Conservation (phyloP, 2,797 vertebrate species). For the Paratrypauchen microcephalus region DNA sequence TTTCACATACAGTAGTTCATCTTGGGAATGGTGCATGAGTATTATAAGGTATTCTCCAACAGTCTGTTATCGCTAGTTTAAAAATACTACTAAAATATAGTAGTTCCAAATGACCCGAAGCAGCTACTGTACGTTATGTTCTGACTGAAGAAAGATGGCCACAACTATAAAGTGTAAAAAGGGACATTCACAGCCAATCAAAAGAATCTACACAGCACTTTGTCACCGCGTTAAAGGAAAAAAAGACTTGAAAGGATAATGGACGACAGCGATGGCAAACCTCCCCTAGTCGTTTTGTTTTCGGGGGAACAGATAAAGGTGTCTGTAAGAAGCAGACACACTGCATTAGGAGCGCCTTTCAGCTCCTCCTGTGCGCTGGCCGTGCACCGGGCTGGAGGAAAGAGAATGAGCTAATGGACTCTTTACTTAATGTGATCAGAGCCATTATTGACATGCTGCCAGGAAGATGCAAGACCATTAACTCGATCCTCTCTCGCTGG, state of each 20-base stretch:
- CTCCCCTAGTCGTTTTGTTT: constrained; percentile 50
- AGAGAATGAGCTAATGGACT: constrained; percentile 97
- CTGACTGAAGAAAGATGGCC: not conserved
- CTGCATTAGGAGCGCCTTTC: constrained; percentile 72
- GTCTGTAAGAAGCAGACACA: constrained; percentile 63
- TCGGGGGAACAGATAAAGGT: constrained; percentile 58
- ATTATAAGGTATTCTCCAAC: not conserved
- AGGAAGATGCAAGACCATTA: constrained; percentile 98
- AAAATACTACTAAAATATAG: not conserved
- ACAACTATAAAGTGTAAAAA: constrained; percentile 7
- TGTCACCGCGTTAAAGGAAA: constrained; percentile 31
- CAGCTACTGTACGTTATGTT: not conserved
- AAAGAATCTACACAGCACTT: constrained; percentile 31
- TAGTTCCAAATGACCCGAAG: not conserved
- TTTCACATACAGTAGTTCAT: too few relatives aligned
- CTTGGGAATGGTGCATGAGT: not conserved
- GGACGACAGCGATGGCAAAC: constrained; percentile 41
- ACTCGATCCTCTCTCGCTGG: constrained; percentile 84
- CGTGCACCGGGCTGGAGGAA: constrained; percentile 76
- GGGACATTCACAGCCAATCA: constrained; percentile 18
- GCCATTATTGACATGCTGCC: constrained; percentile 99
- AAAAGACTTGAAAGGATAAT: constrained; percentile 43
- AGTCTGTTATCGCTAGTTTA: not conserved
- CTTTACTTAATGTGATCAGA: constrained; percentile 99
- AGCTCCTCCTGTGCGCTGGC: constrained; percentile 75